Evolutionary conservation across 2,797 vertebrate species (phyloP), one percentile per base, ranked within the genome.

Genomic region (Heliangelus exortis): DNA sequence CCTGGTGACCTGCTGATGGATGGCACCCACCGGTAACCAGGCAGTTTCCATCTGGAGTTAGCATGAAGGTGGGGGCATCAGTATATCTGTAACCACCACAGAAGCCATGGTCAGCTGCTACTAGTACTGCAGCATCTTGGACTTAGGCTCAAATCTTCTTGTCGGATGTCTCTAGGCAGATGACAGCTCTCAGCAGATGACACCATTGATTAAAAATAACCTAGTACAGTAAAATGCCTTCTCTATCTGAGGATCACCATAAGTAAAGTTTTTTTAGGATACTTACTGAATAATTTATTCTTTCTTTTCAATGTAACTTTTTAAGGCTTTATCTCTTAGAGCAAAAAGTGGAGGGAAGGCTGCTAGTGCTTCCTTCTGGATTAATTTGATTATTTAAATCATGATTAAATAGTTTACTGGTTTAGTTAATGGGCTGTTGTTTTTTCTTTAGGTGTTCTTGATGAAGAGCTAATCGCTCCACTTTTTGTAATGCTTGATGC

Each of bases 231-330:
- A 61, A 29, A 87, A 80, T 19, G 14, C 12, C 22, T 65, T 74
- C 22, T 61, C 20, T 43, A 0, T 39, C 41, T 33, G 39, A 67
- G 31, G 21, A 4, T 39, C 4, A 0, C 33, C 6, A 0, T 36
- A 47, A 78, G 14, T 26, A 72, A 75, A 78, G 23, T 3, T 65
- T 89, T 85, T 54, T 28, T 48, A 63, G 23, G 15, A 5, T 65
- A 26, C 3, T 69, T 83, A 47, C 0, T 66, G 33, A 43, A 57
- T 75, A 23, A 14, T 4, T 0, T 72, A 65, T 61, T 31, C 28
- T 54, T 77, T 87, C 16, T 39, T 51, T 68, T 66, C 36, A 51
- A 4, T 45, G 47, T 5, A 33, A 7, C 16, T 25, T 41, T 14
- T 43, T 34, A 72, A 72, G 25, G 20, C 67, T 63, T 65, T 45